phyloP scores from a whole-genome alignment of 2,888 invertebrate genomes.

The Rhagonycha lutea region DNA sequence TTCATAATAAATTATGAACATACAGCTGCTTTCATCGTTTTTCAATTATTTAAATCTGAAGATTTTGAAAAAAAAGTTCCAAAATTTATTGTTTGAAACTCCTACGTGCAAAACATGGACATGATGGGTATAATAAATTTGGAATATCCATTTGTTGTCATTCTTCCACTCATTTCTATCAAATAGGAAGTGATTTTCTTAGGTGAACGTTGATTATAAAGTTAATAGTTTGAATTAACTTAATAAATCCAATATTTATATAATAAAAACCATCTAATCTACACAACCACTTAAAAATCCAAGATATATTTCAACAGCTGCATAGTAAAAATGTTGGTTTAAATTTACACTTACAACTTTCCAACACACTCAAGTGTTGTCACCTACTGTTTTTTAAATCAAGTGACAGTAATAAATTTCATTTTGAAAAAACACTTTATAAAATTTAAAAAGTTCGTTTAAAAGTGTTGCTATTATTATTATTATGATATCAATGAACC shows the following conservation, averaged over 20 bases:
- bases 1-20: too few relatives aligned
- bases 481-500: not conserved
- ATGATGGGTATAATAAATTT: too few relatives aligned
- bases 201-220: not conserved
- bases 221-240: not conserved
- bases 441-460: not conserved
- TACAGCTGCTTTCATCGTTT: too few relatives aligned
- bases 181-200: not conserved
- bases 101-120: too few relatives aligned
- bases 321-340: slow-evolving; percentile 16
- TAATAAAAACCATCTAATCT: slow-evolving; percentile 6
- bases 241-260: slow-evolving; percentile 1
- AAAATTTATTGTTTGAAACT: too few relatives aligned
- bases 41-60: too few relatives aligned
- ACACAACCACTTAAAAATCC: slow-evolving; percentile 2
- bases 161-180: too few relatives aligned
- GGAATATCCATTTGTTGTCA: too few relatives aligned
- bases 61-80: too few relatives aligned
- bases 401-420: slow-evolving; percentile 1
- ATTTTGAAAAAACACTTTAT: not conserved
- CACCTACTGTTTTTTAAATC: slow-evolving; percentile 6
- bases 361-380: slow-evolving; percentile 4
- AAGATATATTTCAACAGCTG: slow-evolving; percentile 16
- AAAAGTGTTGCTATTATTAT: not conserved
- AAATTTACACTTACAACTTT: slow-evolving; percentile 14